Evolutionary conservation across 1,140 invertebrate genomes (phyloP), one percentile per base, ranked within the genome.

Genomic region (Capitella teleta): DNA sequence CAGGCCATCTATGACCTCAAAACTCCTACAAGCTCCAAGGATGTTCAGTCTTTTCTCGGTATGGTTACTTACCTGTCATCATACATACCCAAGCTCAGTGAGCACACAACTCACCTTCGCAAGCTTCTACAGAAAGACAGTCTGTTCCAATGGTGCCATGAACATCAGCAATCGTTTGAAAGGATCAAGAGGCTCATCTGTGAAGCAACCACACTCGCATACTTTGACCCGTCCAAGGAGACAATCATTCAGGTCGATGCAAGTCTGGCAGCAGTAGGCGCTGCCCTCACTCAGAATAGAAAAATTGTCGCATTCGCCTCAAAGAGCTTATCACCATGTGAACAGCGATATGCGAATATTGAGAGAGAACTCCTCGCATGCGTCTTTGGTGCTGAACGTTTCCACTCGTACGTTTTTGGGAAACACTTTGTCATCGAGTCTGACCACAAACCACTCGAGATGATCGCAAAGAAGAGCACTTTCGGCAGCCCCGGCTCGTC

Each of bases 391-490:
- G 25, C 43, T 21, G n/a, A 44, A 16, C 1, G 24, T 14, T 48
- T 43, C 38, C 38, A 47, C 18, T 14, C 32, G 12, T 56, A 43
- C 37, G n/a, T 56, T 3, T 28, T 19, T 19, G 54, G 54, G 5
- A 30, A 28, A 28, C 23, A 4, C 14, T 49, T 56, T 25, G 32
- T 24, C 2, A 18, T 55, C n/a, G 21, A 34, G 18, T 48, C 54
- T 14, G 54, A 55, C 42, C 51, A 56, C 43, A 28, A 48, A 44
- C 54, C 54, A 10, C 53, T 73, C 0, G 62, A 70, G 25, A 49
- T 42, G 21, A 73, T 76, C 43, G 58, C 64, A 12, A 58, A 63
- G 47, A 76, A 75, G 56, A 53, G n/a, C n/a, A 59, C 54, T 76
- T 21, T 52, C 61, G 18, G 59, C 63, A 50, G 59, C 62, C 37